Evolutionary conservation across 2,888 invertebrate genomes (phyloP).

Genomic region (Drosophila diplacantha): DNA sequence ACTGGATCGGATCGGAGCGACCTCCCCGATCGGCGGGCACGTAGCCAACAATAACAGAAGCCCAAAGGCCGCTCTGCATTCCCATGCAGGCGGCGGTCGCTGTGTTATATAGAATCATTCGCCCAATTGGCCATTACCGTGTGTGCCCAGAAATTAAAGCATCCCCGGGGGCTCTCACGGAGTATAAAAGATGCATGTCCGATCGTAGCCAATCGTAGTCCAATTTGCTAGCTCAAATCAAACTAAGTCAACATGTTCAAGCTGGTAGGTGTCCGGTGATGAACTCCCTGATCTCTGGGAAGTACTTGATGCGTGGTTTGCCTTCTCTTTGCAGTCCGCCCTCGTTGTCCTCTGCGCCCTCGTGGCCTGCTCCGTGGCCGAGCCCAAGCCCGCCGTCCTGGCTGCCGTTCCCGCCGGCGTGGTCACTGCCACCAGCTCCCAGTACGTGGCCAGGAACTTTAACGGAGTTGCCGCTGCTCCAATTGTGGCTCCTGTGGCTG

Average conservation of each 20-base stretch:
- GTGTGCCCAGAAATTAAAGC: conserved; percentile 45
- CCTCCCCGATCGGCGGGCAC: conserved; percentile 41
- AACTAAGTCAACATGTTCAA: conserved; percentile 71
- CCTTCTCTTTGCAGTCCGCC: conserved; percentile 71
- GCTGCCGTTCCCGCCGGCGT: conserved; percentile 72
- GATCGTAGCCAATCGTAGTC: conserved; percentile 51
- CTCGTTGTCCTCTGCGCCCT: conserved; percentile 75
- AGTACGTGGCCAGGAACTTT: conserved; percentile 81
- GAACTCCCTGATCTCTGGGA: not conserved
- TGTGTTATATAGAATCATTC: conserved; percentile 27
- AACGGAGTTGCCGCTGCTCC: conserved; percentile 78
- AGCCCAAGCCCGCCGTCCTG: conserved; percentile 78
- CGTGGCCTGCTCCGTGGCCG: conserved; percentile 78
- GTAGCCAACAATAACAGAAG: conserved; percentile 39
- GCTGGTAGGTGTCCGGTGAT: conserved; percentile 62
- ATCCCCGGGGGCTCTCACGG: conserved; percentile 5
- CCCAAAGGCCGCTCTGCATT: conserved; percentile 42
- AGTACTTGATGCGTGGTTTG: not conserved
- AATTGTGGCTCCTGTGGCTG: conserved; percentile 62
- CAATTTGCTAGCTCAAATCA: conserved; percentile 51
- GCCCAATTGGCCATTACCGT: conserved; percentile 21
- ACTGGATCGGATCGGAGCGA: conserved; percentile 25
- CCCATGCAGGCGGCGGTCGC: conserved; percentile 24
- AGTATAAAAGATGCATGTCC: conserved; percentile 67
- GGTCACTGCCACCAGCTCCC: conserved; percentile 81